Evolutionary conservation across 1,140 invertebrate species (phyloP).

Genomic region (Bombus pyrosoma): DNA sequence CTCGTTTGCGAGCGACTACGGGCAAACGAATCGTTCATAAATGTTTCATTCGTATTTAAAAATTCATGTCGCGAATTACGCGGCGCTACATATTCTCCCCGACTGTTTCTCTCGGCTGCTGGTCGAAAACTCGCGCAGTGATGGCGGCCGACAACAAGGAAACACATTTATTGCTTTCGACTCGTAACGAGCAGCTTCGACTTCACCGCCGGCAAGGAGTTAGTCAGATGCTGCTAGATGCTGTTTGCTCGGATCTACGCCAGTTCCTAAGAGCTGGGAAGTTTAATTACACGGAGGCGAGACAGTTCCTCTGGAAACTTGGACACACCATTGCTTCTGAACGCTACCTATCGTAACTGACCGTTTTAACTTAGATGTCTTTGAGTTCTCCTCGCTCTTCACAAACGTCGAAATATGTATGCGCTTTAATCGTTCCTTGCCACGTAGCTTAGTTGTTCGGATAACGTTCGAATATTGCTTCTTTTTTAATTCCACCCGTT

Average conservation of each 20-base stretch:
- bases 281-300: constrained; percentile 62
- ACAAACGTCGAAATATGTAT: background rate
- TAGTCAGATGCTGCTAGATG: background rate
- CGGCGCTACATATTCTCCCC: background rate
- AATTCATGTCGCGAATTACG: constrained; percentile 5
- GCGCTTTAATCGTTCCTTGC: background rate
- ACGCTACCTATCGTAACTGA: background rate
- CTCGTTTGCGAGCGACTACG: background rate
- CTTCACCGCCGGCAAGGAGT: constrained; percentile 36
- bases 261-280: constrained; percentile 43
- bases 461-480: background rate
- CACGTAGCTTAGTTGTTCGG: background rate
- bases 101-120: background rate
- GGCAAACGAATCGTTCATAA: background rate
- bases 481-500: background rate
- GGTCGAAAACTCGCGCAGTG: background rate
- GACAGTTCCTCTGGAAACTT: constrained; percentile 49
- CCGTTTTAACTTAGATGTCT: background rate
- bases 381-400: background rate
- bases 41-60: constrained; percentile 12
- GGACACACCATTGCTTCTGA: background rate
- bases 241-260: constrained; percentile 47
- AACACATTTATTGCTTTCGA: background rate
- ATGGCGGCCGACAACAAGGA: background rate
- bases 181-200: constrained; percentile 1